phyloP scores from a whole-genome alignment of 1,140 invertebrate species.

The Hycleus phaleratus region DNA sequence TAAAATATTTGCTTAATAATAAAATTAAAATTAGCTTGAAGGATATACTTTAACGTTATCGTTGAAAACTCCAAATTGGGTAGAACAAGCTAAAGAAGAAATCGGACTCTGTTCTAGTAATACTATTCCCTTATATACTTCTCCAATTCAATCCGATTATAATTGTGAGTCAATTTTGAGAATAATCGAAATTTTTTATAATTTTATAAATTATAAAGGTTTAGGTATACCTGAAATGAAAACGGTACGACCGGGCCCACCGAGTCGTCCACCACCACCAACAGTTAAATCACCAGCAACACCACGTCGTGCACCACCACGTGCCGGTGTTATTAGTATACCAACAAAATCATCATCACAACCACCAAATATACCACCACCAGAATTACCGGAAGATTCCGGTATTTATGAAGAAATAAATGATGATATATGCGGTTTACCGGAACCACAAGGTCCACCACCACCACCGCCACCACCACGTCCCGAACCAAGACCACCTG shows the following conservation, averaged over 20 bases:
- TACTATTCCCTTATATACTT: conserved; percentile 62
- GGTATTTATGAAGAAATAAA: conserved; percentile 51
- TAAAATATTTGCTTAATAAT: conserved; percentile 1
- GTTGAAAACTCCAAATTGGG: conserved; percentile 82
- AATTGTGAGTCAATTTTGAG: conserved; percentile 31
- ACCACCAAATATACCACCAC: conserved; percentile 44
- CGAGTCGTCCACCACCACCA: conserved; percentile 33
- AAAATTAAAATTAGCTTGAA: conserved; percentile 48
- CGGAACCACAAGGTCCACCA: conserved; percentile 50
- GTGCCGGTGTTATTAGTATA: conserved; percentile 37
- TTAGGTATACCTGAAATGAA: conserved; percentile 35
- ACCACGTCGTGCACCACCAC: conserved; percentile 40
- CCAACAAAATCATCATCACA: conserved; percentile 37
- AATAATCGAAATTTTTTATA: conserved; percentile 27
- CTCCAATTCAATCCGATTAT: conserved; percentile 32
- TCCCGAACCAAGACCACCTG: conserved; percentile 43
- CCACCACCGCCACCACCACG: conserved; percentile 56
- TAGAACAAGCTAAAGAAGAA: conserved; percentile 69
- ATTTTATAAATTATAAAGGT: conserved; percentile 23
- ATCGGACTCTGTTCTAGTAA: conserved; percentile 76
- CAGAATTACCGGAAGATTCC: conserved; percentile 41
- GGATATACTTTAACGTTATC: conserved; percentile 61
- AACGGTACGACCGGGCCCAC: conserved; percentile 30
- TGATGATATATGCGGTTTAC: conserved; percentile 40
- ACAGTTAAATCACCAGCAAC: conserved; percentile 40